phyloP scores from a whole-genome alignment of 2,797 vertebrate genomes.

The Halcyon smyrnensis region DNA sequence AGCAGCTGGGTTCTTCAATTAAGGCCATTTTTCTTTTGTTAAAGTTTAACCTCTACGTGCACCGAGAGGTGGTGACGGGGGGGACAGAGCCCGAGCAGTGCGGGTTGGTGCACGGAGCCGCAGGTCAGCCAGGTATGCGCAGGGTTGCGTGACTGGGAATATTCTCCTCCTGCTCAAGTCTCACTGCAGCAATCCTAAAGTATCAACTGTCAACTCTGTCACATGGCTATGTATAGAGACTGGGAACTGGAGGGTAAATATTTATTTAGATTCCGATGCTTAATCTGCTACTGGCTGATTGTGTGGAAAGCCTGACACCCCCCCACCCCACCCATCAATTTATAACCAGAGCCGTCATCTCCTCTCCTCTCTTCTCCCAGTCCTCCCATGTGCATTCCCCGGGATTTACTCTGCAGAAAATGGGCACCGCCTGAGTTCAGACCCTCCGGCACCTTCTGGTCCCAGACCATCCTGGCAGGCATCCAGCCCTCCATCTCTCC shows the following conservation, averaged over 20 bases:
- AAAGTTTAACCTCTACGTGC: neutral
- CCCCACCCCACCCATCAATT: neutral
- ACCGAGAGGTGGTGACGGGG: neutral
- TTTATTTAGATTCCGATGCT: neutral
- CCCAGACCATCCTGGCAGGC: neutral
- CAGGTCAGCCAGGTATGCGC: neutral
- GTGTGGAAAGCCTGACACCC: conserved; percentile 41
- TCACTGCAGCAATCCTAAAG: neutral
- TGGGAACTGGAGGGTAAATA: neutral
- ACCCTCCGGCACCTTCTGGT: neutral
- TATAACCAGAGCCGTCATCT: neutral
- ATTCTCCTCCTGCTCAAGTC: neutral
- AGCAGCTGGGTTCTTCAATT: conserved; percentile 7
- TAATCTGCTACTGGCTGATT: neutral
- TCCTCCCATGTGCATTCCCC: neutral
- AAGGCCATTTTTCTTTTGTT: neutral
- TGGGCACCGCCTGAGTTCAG: neutral
- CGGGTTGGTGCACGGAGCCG: rapidly evolving
- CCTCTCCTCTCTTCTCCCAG: neutral
- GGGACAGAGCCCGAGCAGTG: neutral
- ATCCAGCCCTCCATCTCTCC: neutral
- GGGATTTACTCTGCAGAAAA: neutral
- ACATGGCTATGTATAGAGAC: neutral
- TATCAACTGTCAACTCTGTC: neutral
- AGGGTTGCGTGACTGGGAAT: neutral